These are phyloP conservation scores for Sinosuthora webbiana DNA, from an alignment of 2,113 vertebrate genomes.

Conservation along the genomic window DNA sequence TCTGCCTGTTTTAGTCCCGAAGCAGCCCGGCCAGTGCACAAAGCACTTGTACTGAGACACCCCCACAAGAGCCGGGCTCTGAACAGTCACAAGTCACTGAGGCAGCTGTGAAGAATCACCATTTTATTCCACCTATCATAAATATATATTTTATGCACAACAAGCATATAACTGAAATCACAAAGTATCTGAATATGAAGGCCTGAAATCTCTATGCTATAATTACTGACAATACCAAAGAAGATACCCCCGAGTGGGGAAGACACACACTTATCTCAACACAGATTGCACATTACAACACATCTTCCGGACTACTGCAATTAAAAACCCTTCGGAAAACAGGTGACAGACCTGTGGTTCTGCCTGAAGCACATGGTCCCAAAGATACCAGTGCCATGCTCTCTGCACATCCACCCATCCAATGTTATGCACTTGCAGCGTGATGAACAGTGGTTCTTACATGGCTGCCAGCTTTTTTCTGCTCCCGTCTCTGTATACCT, in stretches of 20 bases:
- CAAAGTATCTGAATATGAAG: neutral
- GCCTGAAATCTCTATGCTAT: neutral
- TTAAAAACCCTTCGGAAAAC: neutral
- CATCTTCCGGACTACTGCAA: neutral
- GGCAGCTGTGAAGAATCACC: neutral
- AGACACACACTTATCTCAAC: neutral
- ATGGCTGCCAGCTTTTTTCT: neutral
- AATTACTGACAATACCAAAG: neutral
- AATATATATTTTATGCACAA: neutral
- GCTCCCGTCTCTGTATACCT: neutral
- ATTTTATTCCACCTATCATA: neutral
- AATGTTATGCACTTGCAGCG: rapidly evolving
- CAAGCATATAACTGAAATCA: neutral
- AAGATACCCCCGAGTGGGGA: too few species aligned
- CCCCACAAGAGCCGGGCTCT: neutral
- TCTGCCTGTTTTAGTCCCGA: neutral
- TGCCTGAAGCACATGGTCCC: neutral
- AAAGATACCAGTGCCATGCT: rapidly evolving
- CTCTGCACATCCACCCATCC: rapidly evolving
- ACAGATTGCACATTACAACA: neutral
- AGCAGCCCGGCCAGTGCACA: rapidly evolving
- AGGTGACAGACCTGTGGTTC: neutral
- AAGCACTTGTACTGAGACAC: rapidly evolving
- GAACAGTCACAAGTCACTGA: neutral
- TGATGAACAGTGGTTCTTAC: neutral